A percentile compares a stretch with the other conserved stretches of the same genome.
phyloP scores from a whole-genome alignment of 1,140 invertebrate genomes.

The Grapholita molesta region DNA sequence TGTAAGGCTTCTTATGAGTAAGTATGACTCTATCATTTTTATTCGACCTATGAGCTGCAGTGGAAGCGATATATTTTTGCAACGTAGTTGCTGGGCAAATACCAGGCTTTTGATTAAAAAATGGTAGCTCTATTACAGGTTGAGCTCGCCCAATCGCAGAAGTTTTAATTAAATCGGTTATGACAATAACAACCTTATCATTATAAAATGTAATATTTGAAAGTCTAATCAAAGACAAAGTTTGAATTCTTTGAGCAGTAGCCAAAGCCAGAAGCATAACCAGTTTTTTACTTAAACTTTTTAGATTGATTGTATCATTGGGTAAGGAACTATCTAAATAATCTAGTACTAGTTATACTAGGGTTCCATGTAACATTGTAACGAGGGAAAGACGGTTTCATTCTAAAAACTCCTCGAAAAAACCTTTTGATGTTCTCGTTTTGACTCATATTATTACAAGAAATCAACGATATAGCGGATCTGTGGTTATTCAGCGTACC shows the following conservation, averaged over 20 bases:
- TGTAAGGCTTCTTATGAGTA: constrained; percentile 28
- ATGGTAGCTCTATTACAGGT: neutral
- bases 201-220: neutral
- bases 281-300: too few relatives aligned
- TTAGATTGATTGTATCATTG: neutral
- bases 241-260: neutral
- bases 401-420: constrained; percentile 25
- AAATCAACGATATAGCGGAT: constrained; percentile 21
- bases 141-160: neutral
- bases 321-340: neutral
- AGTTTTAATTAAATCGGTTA: constrained; percentile 16
- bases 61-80: constrained; percentile 6
- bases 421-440: constrained; percentile 21
- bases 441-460: constrained; percentile 8
- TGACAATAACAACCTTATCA: constrained; percentile 7
- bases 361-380: constrained; percentile 24
- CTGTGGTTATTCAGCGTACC: constrained; percentile 19
- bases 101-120: too few relatives aligned
- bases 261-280: neutral
- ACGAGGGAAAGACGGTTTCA: constrained; percentile 13
- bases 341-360: constrained; percentile 20
- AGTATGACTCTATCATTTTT: constrained; percentile 3
- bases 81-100: constrained; percentile 8
- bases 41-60: neutral
- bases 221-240: neutral